phyloP scores from a whole-genome alignment of 2,113 vertebrate species.

The Rhinopithecus roxellana region DNA sequence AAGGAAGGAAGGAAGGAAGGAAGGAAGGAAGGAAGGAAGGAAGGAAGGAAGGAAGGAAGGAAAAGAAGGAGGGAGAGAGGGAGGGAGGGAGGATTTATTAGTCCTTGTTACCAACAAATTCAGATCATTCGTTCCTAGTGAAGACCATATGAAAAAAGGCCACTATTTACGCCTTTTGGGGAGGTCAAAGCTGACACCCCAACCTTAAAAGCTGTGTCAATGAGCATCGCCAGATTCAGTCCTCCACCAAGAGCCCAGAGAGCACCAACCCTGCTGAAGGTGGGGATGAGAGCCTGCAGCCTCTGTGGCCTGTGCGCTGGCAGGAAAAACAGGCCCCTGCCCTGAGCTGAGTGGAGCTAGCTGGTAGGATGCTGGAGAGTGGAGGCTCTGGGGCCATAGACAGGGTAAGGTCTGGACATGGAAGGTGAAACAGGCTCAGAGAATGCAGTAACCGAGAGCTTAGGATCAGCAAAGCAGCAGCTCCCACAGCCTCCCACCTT shows the following conservation, averaged over 20 bases:
- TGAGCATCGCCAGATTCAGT: neutral
- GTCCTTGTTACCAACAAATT: neutral
- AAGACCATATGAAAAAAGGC: neutral
- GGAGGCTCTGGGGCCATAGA: neutral
- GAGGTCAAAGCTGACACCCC: too few species aligned
- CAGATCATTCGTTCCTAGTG: neutral
- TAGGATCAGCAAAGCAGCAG: neutral
- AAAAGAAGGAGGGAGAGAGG: too few species aligned
- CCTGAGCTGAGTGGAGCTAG: neutral
- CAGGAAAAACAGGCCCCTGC: neutral
- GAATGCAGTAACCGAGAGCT: neutral
- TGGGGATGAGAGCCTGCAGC: fast-evolving
- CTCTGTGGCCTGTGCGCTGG: neutral
- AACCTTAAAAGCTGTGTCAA: neutral
- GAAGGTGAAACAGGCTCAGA: too few species aligned
- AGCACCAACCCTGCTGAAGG: neutral
- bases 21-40: too few species aligned
- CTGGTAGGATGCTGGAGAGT: neutral
- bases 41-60: too few species aligned
- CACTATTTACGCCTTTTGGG: too few species aligned
- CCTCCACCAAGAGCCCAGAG: neutral
- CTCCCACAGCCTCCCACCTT: neutral
- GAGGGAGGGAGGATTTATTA: fast-evolving
- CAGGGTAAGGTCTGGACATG: neutral
- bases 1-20: fast-evolving